A percentile compares a stretch with the other conserved stretches of the same genome.
Evolutionary conservation across 37 sponge, comb jelly and placozoan genomes (phyloP).

Genomic region (Aplysina aerophoba): DNA sequence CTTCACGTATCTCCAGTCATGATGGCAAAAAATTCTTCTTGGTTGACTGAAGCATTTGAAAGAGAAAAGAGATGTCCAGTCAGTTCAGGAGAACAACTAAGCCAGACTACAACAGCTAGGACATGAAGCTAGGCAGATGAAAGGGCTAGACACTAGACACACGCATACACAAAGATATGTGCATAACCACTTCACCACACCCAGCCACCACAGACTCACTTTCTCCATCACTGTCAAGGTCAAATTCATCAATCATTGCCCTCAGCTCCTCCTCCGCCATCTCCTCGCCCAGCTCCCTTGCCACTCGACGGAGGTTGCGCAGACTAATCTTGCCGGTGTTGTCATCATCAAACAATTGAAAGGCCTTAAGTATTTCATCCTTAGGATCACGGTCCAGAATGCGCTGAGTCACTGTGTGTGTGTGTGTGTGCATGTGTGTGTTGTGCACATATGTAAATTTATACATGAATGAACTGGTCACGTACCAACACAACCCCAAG

Average conservation of each 20-base stretch:
- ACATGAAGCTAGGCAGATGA: no score
- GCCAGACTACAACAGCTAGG: no score
- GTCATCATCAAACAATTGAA: constrained; percentile 96
- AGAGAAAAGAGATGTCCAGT: not conserved
- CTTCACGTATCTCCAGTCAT: constrained; percentile 90
- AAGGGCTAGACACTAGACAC: no score
- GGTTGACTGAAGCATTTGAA: constrained; percentile 52
- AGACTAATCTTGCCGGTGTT: constrained; percentile 94
- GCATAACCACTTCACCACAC: not conserved
- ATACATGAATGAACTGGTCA: no score
- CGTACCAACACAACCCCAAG: no score
- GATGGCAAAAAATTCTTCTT: constrained; percentile 90
- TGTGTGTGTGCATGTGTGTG: not conserved
- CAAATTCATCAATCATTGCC: constrained; percentile 99
- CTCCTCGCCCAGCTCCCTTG: constrained; percentile 96
- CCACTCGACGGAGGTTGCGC: constrained; percentile 91
- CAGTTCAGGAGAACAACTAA: no score
- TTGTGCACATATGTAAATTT: not conserved
- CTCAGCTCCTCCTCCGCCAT: constrained; percentile 97
- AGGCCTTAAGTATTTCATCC: constrained; percentile 95
- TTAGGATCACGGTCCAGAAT: constrained; percentile 90
- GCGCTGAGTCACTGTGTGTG: constrained; percentile 87
- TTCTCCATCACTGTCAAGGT: constrained; percentile 95
- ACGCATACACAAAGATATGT: not conserved
- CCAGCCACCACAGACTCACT: constrained; percentile 57